phyloP scores from a whole-genome alignment of 1,140 invertebrate species.

The Pogonus chalceus region DNA sequence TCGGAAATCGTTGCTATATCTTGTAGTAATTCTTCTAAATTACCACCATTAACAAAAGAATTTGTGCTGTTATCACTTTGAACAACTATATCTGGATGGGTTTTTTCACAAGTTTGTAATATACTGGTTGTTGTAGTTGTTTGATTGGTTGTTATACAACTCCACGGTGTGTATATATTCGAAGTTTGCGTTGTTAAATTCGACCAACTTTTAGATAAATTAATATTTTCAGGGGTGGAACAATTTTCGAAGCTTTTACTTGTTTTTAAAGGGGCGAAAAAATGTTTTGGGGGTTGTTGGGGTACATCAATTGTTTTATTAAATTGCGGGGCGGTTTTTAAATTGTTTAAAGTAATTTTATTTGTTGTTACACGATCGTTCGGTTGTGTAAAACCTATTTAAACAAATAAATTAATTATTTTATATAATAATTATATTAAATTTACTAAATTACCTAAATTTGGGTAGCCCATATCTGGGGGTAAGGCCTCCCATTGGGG shows the following conservation, averaged over 20 bases:
- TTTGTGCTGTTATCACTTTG: conserved; percentile 31
- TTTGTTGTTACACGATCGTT: no score
- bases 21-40: conserved; percentile 39
- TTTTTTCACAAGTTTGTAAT: conserved; percentile 18
- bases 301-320: not conserved
- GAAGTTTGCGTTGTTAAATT: not conserved
- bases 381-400: no score
- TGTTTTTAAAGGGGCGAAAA: conserved; percentile 36
- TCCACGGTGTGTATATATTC: no score
- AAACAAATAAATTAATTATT: no score
- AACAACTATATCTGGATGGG: conserved; percentile 26
- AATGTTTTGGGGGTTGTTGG: conserved; percentile 32
- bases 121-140: not conserved
- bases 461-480: conserved; percentile 31
- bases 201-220: not conserved
- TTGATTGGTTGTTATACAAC: not conserved
- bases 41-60: conserved; percentile 34
- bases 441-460: conserved; percentile 9
- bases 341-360: no score
- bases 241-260: conserved; percentile 23
- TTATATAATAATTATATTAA: no score
- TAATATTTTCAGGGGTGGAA: conserved; percentile 9
- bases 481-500: conserved; percentile 32
- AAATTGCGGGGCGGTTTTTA: conserved; percentile 18
- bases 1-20: conserved; percentile 42